Base-by-base conservation (phyloP, 2,113 vertebrate genomes). In the Micromys minutus region DNA sequence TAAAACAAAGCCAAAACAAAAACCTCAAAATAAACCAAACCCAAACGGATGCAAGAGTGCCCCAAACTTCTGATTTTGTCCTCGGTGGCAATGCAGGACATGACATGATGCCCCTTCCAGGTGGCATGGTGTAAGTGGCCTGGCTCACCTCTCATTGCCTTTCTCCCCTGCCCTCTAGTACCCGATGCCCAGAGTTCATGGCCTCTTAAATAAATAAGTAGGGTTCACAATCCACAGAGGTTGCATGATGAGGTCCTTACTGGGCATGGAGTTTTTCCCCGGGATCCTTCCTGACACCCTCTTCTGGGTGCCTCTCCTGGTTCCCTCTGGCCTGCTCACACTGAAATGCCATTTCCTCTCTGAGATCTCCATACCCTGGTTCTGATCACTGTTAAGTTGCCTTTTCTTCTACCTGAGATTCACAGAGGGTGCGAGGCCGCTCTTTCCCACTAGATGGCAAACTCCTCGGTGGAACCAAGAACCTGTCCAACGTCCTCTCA, bases 391-490 rank as follows among this genome's bases (percentile, higher is more conserved):
- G 2, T n/a, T 9, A 26, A 52, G 31, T 52, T 21, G 26, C 2
- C 24, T n/a, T 86, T 71, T 45, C 29, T 71, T 39, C 0, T 0
- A 16, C 52, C 34, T 21, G 29, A 34, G 1, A 1, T 24, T 29
- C 59, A 29, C 11, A 8, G 7, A 7, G 15, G 72, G 36, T 61
- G 94, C 39, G 55, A 39, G 45, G 3, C 76, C 47, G 89, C 65
- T 77, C 24, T 59, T 80, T 50, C 13, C 96, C 97, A 90, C 94
- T 96, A 96, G 96, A 77, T 91, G 97, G 96, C 90, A 45, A 79
- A 85, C n/a, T 93, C 24, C 86, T 10, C 3, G 50, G 67, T 4
- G 55, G 63, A 88, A 80, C 15, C 31, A 45, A 77, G 47, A 90
- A 50, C 45, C 42, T 11, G 22, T 34, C 26, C 29, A 9, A 55